Evolutionary conservation across 2,797 vertebrate genomes (phyloP), one percentile per base, ranked within the genome.

Genomic region (Gila robusta): DNA sequence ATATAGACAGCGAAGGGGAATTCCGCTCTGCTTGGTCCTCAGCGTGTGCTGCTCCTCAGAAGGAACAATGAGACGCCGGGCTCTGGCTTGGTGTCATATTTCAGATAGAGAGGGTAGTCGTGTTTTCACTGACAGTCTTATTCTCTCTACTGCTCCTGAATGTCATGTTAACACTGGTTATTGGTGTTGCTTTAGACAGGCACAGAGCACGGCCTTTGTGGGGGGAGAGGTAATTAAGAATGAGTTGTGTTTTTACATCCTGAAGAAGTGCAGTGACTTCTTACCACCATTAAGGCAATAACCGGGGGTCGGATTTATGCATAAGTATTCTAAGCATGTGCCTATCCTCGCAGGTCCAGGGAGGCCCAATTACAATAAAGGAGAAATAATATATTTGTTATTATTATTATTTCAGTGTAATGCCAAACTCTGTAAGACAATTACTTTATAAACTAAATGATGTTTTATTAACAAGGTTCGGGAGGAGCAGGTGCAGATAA

Each of bases 1-100:
- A 93, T 94, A 94, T 94, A 92, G 96, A 94, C 91, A 79, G 37
- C 19, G 92, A 47, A 96, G 97, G 97, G 97, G 95, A 97, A 98
- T 98, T 99, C 97, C 97, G 83, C 82, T 84, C 52, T 78, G 86
- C 83, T 79, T 82, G 66, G 92, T 93, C 93, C 89, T 91, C 94
- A 91, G 94, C 93, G 91, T 93, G 92, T 90, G 94, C 93, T 56
- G 86, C 92, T 92, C 92, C 94, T 93, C 93, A 94, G 89, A 89
- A 73, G 87, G 93, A 95, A 96, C 94, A 95, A 95, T 94, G 90
- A 94, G 90, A 78, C 87, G 88, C 91, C 87, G 87, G 90, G 91
- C 92, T 88, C 88, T 86, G 91, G 91, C 91, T 93, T 90, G 93
- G 95, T 94, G 94, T 96, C 91, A 89, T 83, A 91, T 96, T 95